A percentile compares a stretch with the other conserved stretches of the same genome.
phyloP scores from a whole-genome alignment of 2,888 invertebrate genomes.

The Ochlodes sylvanus region DNA sequence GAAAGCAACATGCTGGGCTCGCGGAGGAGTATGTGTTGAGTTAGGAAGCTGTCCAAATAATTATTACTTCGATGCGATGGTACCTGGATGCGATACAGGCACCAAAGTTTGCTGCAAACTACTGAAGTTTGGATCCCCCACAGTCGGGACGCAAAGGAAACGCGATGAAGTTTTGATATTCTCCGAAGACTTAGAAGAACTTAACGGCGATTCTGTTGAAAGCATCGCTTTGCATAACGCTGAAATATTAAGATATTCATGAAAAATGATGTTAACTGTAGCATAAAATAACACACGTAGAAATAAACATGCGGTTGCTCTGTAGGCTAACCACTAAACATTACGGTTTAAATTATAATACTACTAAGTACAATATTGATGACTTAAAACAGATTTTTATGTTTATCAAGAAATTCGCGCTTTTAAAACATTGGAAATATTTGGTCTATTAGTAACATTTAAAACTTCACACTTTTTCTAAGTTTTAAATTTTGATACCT shows the following conservation, averaged over 20 bases:
- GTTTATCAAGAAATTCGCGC: too few species aligned
- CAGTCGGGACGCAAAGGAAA: conserved; percentile 46
- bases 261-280: not conserved
- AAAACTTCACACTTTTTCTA: not conserved
- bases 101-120: conserved; percentile 61
- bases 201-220: conserved; percentile 13
- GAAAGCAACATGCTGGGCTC: conserved; percentile 63
- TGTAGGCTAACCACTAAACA: too few species aligned
- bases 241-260: conserved; percentile 15
- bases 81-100: conserved; percentile 56
- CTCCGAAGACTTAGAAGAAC: conserved; percentile 34
- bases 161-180: conserved; percentile 20
- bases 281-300: too few species aligned
- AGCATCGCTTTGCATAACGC: conserved; percentile 28
- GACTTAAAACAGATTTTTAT: too few species aligned
- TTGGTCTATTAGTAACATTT: not conserved
- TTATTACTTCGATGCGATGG: conserved; percentile 50
- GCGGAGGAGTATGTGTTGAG: conserved; percentile 60
- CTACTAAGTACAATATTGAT: too few species aligned
- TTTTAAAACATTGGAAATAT: too few species aligned
- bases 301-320: too few species aligned
- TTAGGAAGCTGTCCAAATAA: conserved; percentile 50
- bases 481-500: too few species aligned
- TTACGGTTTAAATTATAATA: too few species aligned
- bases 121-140: conserved; percentile 45